Evolutionary conservation across 2,797 vertebrate genomes (phyloP), one percentile per base, ranked within the genome.

Genomic region (Peromyscus aztecus): DNA sequence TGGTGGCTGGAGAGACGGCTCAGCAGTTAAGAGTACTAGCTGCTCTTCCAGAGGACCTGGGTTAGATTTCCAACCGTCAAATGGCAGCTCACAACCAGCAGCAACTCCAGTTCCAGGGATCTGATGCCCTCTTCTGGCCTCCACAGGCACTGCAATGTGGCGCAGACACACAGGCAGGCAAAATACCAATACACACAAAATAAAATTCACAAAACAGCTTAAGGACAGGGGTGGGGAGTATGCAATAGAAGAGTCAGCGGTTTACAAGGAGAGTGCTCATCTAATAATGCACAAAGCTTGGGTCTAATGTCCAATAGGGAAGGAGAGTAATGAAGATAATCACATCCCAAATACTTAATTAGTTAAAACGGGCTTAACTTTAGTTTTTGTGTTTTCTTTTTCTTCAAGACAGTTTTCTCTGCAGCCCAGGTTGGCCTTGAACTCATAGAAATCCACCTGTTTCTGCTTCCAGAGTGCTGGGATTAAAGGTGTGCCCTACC

Each of bases 291-390:
- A 63, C 16, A 52, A 78, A 57, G 61, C 29, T 37, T n/a, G 14
- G 21, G n/a, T 80, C 80, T 21, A 71, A 40, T n/a, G 34, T 52
- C 16, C 52, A 80, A 16, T 12, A 7, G 8, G 37, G 37, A 1
- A 81, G 19, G 75, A 81, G 43, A 31, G 21, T 61, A 82, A 46
- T 27, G 63, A 76, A 55, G 16, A 87, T 40, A 78, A 90, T 59
- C 77, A 73, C 52, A 86, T 80, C 94, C 55, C 27, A 95, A 49
- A 89, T 67, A 94, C 5, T 65, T 81, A 92, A 59, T 49, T 24
- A 84, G 76, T 37, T 91, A 93, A 24, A 90, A 16, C 34, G 13
- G 19, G 11, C 13, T 88, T 61, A 86, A 76, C 83, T 92, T 89
- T 90, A 96, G 29, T n/a, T 73, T 73, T 40, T 37, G 19, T 71